Conservation (phyloP, 2,888 invertebrate species). For the Nematopogon swammerdamellus region DNA sequence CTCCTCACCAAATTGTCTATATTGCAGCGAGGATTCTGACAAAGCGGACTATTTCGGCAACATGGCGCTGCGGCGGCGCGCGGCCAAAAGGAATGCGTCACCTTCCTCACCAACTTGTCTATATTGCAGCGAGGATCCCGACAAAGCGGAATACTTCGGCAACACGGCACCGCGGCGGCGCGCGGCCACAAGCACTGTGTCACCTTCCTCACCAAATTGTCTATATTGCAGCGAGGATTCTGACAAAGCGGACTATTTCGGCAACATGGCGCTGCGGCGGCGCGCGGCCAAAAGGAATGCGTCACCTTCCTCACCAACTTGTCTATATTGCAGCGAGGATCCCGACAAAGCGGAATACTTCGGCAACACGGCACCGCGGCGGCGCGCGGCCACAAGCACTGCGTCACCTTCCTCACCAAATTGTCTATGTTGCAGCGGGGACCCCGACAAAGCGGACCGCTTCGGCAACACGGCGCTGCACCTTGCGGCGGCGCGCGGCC, state of each 20-base stretch:
- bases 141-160: conserved; percentile 91
- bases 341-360: conserved; percentile 92
- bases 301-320: conserved; percentile 93
- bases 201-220: conserved; percentile 91
- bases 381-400: conserved; percentile 84
- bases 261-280: conserved; percentile 88
- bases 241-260: conserved; percentile 92
- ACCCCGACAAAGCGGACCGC: too few species aligned
- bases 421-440: too few species aligned
- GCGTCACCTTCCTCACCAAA: too few species aligned
- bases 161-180: conserved; percentile 89
- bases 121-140: conserved; percentile 81
- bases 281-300: conserved; percentile 86
- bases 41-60: too few species aligned
- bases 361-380: conserved; percentile 90
- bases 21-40: too few species aligned
- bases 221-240: too few species aligned
- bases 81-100: too few species aligned
- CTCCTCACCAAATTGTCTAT: too few species aligned
- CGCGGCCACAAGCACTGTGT: conserved; percentile 90
- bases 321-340: conserved; percentile 71
- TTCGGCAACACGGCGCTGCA: too few species aligned
- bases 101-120: conserved; percentile 86
- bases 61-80: too few species aligned
- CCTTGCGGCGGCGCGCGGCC: too few species aligned